phyloP scores from a whole-genome alignment of 2,888 invertebrate species.

The Ormyrus thymus region DNA sequence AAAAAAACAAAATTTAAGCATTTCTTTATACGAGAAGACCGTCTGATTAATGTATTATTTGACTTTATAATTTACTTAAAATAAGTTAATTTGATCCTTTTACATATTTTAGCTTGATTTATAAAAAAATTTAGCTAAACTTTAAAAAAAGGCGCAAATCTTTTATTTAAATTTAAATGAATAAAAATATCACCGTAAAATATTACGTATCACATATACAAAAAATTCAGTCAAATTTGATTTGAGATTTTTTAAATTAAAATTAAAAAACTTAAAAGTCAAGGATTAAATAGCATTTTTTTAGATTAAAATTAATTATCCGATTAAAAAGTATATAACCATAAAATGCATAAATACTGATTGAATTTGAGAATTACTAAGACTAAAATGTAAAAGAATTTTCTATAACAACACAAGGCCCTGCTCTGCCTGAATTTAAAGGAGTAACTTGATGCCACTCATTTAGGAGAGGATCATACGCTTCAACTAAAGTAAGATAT shows the following conservation, averaged over 20 bases:
- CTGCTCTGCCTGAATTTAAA: slow-evolving; percentile 89
- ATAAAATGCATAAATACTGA: slow-evolving; percentile 47
- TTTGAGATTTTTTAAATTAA: too few species aligned
- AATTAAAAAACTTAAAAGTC: too few species aligned
- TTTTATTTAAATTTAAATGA: too few species aligned
- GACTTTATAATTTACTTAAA: neutral
- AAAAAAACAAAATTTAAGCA: too few species aligned
- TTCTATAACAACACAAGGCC: slow-evolving; percentile 86
- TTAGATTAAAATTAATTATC: too few species aligned
- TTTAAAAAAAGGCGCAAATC: too few species aligned
- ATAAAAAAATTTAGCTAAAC: neutral
- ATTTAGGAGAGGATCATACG: slow-evolving; percentile 89
- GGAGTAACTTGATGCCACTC: slow-evolving; percentile 86
- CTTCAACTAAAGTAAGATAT: slow-evolving; percentile 90
- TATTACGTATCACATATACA: too few species aligned
- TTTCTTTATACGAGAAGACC: too few species aligned
- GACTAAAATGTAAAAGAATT: slow-evolving; percentile 56
- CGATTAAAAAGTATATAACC: too few species aligned
- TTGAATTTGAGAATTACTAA: neutral
- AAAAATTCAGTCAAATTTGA: too few species aligned
- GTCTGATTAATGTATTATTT: neutral
- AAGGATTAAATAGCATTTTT: too few species aligned
- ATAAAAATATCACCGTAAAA: too few species aligned
- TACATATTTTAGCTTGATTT: neutral
- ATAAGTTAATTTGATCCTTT: neutral